Conservation (phyloP, 2,797 vertebrate genomes). For the Eulemur coronatus region DNA sequence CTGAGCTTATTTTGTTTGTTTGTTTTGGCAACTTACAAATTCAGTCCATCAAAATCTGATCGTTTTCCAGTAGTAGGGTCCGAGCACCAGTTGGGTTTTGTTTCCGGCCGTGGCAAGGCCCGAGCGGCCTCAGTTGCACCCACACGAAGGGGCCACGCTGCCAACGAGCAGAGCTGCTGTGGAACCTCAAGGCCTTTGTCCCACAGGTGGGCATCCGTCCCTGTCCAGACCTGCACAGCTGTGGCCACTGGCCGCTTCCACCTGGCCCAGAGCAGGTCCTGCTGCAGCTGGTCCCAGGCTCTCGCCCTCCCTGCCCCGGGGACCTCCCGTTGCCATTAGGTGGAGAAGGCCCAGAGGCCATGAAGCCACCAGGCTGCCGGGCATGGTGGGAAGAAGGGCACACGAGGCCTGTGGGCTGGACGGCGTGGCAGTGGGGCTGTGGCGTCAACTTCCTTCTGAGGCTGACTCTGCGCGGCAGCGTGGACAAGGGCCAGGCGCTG, state of each 20-base stretch:
- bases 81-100: background rate
- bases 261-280: background rate
- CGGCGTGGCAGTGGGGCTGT: accelerated
- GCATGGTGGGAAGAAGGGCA: accelerated
- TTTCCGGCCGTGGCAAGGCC: background rate
- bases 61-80: background rate
- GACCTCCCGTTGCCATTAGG: too few relatives aligned
- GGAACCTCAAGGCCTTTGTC: accelerated
- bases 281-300: too few relatives aligned
- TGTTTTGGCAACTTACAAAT: background rate
- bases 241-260: accelerated
- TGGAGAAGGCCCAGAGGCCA: background rate
- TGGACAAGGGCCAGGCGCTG: accelerated
- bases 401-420: accelerated
- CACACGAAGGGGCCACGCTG: accelerated
- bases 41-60: background rate
- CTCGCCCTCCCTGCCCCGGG: background rate
- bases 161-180: background rate
- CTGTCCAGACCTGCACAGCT: too few relatives aligned
- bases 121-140: accelerated
- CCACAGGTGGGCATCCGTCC: background rate
- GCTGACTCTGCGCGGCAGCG: accelerated
- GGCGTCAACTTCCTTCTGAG: background rate
- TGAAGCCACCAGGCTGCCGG: background rate
- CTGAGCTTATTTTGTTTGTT: background rate